Base-by-base conservation (phyloP, 2,888 invertebrate genomes). In the Calameuta idolon region DNA sequence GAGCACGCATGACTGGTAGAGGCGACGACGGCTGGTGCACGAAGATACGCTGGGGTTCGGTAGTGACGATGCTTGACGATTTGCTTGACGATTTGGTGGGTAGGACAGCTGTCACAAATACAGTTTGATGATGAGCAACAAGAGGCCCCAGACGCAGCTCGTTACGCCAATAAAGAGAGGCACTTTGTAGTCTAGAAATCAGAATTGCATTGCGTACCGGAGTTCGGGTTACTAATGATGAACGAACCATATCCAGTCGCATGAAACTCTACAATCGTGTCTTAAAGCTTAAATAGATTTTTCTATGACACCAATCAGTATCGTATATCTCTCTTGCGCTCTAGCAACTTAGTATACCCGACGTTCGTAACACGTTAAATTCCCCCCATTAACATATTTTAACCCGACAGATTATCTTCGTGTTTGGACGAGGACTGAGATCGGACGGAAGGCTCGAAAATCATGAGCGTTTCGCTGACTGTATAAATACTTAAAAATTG, bases 131-230 rank as follows among this genome's bases (percentile, higher is more conserved):
- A 95, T 94, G 93, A 95, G 94, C 92, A 95, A 94, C 92, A 95
- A 93, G 92, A 95, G 93, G 92, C 97, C 97, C 96, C 97, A 97
- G 92, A 97, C 94, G 94, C 97, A 97, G 92, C 96, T 96, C 91
- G 97, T 96, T 92, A 97, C 95, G 92, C 97, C 97, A 93, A 97
- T 95, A 94, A 96, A 95, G 92, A 97, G 93, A 89, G 97, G 96
- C 93, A 96, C 91, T 91, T 91, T 91, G 91, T 89, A 90, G 91
- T 91, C 91, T 91, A 91, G 91, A 91, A 91, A 91, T 89, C 87
- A 91, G 89, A 91, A 91, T 90, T 88, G 89, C 88, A 91, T 89
- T 89, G 89, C 89, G 90, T 90, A 90, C 91, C 91, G 90, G 87
- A 88, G 85, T 87, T 89, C 86, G 87, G 89, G 86, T 90, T 90